Conservation (phyloP, 2,888 invertebrate species). For the Philhelius pedissequus region DNA sequence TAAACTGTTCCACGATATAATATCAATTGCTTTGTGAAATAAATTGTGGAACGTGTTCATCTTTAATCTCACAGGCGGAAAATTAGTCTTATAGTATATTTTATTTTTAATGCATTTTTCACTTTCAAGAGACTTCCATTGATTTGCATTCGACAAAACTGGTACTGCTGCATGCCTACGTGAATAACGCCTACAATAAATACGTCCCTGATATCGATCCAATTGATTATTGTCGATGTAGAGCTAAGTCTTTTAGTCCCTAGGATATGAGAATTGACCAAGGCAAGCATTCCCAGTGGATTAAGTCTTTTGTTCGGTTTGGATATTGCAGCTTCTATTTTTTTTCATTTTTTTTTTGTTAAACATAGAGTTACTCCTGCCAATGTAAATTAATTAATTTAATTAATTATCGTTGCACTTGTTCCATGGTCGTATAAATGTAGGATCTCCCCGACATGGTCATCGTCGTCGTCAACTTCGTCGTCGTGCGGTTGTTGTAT, state of each 20-base stretch:
- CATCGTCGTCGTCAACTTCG: slow-evolving; percentile 1
- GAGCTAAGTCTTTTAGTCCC: slow-evolving; percentile 4
- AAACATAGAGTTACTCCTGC: slow-evolving; percentile 23
- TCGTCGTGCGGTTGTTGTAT: background rate
- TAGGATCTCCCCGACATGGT: slow-evolving; percentile 20
- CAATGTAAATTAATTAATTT: slow-evolving; percentile 67
- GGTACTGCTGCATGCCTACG: background rate
- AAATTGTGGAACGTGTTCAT: background rate
- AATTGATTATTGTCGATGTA: slow-evolving; percentile 37
- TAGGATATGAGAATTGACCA: slow-evolving; percentile 37
- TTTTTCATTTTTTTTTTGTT: background rate
- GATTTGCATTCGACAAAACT: background rate
- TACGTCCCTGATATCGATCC: slow-evolving; percentile 42
- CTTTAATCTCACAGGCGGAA: background rate
- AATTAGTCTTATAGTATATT: too few relatives aligned
- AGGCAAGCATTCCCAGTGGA: slow-evolving; percentile 49
- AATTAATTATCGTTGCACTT: slow-evolving; percentile 66
- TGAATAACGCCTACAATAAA: background rate
- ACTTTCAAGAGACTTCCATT: too few relatives aligned
- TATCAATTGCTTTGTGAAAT: too few relatives aligned
- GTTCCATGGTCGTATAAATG: slow-evolving; percentile 30
- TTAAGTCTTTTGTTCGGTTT: slow-evolving; percentile 49
- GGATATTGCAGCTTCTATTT: background rate
- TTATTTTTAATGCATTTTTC: too few relatives aligned
- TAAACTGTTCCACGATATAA: too few relatives aligned